Conservation (phyloP, 2,888 invertebrate species). For the Bedellia somnulentella region DNA sequence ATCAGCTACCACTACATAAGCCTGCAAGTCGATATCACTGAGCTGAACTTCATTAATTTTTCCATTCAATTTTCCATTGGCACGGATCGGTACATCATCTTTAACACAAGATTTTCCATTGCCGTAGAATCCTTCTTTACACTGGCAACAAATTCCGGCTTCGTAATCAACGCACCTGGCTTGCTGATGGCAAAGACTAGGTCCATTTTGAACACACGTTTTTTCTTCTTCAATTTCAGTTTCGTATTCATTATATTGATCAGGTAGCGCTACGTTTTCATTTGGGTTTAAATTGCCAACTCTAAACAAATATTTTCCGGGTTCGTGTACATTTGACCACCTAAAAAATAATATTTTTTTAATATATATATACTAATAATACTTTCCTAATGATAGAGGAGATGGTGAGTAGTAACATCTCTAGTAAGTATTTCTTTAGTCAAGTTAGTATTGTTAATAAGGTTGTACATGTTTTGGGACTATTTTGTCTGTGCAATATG, state of each 20-base stretch:
- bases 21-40: slow-evolving; percentile 80
- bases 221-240: slow-evolving; percentile 41
- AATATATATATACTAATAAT: slow-evolving; percentile 1
- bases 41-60: slow-evolving; percentile 76
- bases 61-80: slow-evolving; percentile 87
- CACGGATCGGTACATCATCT: slow-evolving; percentile 80
- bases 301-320: slow-evolving; percentile 86
- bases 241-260: slow-evolving; percentile 50
- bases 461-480: no score
- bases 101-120: slow-evolving; percentile 90
- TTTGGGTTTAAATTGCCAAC: slow-evolving; percentile 70
- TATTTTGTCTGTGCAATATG: no score
- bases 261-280: slow-evolving; percentile 69
- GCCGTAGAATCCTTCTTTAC: slow-evolving; percentile 83
- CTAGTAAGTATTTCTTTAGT: no score
- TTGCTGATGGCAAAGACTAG: slow-evolving; percentile 76
- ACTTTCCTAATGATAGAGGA: not conserved
- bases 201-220: slow-evolving; percentile 66
- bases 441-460: not conserved
- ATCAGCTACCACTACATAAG: slow-evolving; percentile 87
- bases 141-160: slow-evolving; percentile 88
- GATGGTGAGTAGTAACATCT: not conserved
- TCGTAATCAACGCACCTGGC: slow-evolving; percentile 82
- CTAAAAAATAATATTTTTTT: slow-evolving; percentile 37
- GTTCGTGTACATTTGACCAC: slow-evolving; percentile 81